Base-by-base conservation (phyloP, 2,797 vertebrate genomes). In the Malacoraja senta region DNA sequence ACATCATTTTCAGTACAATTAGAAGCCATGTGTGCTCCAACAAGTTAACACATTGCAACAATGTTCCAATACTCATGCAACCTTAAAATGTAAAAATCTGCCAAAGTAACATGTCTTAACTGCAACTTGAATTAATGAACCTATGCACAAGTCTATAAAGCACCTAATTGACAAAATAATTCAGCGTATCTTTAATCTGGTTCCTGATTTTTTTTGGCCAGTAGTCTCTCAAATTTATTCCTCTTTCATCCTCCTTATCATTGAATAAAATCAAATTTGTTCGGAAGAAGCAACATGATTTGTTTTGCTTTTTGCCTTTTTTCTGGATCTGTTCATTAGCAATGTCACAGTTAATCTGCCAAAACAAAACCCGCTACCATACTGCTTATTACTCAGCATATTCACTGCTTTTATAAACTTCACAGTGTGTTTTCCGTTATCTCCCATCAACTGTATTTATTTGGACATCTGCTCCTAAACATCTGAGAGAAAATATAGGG, bases 1-100 rank as follows among this genome's bases (percentile, higher is more conserved):
- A 86, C 63, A 88, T 88, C 29, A 88, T n/a, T 88, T 88, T 68
- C 61, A 35, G 32, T 35, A 63, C 84, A 88, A 10, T 32, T 88
- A 17, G 53, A 84, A 83, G 21, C 44, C 9, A 83, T 83, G 80
- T 58, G 44, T 24, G 21, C 80, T 83, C 26, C 83, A 86, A 21
- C 68, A 68, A 88, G 15, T 88, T 29, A 35, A 68, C 68, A n/a
- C 63, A 68, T 88, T 19, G 8, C 63, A 88, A 24, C 63, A 68
- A 88, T 88, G 84, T 29, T 84, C 81, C 53, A 84, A 61, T 83
- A 61, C 53, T 61, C 53, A n/a, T n/a, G 26, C 26, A 29, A 84
- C 10, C 61, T 88, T 88, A 68, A 68, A 65, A 88, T 68, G 15
- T 68, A 61, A 88, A 88, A 88, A 88, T 35, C n/a, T 35, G 19